These are phyloP conservation scores for Hoplodrina blanda DNA, from an alignment of 2,888 invertebrate species.

Conservation along the genomic window DNA sequence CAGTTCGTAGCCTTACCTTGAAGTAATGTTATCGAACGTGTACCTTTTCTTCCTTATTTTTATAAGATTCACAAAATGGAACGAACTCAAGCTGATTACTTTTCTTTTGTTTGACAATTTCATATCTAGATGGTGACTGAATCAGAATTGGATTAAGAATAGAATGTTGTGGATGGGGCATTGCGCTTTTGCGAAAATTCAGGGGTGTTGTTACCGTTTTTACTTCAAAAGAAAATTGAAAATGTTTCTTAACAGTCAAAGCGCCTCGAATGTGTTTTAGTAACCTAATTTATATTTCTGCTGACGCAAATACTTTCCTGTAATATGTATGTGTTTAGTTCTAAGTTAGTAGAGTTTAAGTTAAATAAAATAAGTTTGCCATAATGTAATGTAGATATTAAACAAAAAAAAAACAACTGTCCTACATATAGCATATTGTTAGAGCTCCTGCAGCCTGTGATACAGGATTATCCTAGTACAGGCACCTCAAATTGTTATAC, in stretches of 20 bases:
- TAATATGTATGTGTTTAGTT: too few relatives aligned
- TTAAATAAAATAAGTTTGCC: too few relatives aligned
- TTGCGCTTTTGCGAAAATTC: neutral
- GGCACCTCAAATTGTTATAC: too few relatives aligned
- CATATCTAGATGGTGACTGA: neutral
- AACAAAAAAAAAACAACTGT: too few relatives aligned
- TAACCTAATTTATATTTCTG: too few relatives aligned
- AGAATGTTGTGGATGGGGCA: neutral
- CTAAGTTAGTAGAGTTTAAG: too few relatives aligned
- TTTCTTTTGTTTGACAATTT: conserved; percentile 10
- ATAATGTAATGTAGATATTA: too few relatives aligned
- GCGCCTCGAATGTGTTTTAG: too few relatives aligned
- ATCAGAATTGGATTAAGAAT: conserved; percentile 17
- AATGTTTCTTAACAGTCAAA: neutral
- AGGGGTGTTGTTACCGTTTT: neutral
- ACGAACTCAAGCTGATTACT: conserved; percentile 7
- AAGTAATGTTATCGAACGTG: conserved; percentile 17
- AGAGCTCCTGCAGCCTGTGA: too few relatives aligned
- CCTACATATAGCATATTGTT: too few relatives aligned
- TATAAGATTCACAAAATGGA: conserved; percentile 1
- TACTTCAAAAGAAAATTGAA: neutral
- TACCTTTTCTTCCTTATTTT: conserved; percentile 16
- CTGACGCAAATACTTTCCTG: too few relatives aligned
- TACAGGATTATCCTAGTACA: too few relatives aligned
- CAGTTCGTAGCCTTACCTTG: conserved; percentile 1